Conservation (phyloP, 2,797 vertebrate genomes). For the Poeciliopsis paucimaculata region DNA sequence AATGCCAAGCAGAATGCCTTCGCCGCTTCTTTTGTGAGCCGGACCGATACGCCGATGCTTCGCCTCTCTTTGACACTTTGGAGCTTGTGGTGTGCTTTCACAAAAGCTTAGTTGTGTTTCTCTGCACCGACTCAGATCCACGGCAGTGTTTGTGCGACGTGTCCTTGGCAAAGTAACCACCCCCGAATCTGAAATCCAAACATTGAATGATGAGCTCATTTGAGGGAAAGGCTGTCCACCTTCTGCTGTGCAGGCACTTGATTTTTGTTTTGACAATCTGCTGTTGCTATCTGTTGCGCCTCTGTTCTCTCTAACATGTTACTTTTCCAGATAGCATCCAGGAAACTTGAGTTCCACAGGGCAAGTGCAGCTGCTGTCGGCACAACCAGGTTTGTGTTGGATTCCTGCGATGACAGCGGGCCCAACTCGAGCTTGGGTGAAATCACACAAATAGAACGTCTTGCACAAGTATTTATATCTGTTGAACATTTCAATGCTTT, state of each 20-base stretch:
- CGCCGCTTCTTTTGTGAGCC: neutral
- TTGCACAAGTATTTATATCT: neutral
- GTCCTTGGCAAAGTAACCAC: neutral
- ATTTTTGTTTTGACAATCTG: slow-evolving; percentile 2
- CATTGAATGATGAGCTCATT: neutral
- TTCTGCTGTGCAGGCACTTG: slow-evolving; percentile 9
- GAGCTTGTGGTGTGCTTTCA: neutral
- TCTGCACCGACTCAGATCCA: neutral
- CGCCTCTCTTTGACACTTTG: neutral
- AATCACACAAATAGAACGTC: neutral
- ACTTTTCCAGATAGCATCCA: slow-evolving; percentile 1
- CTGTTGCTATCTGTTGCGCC: neutral
- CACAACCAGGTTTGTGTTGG: neutral
- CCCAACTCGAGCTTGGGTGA: neutral
- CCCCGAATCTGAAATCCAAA: neutral
- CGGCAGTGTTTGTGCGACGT: neutral
- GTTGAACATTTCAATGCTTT: neutral
- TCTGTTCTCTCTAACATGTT: neutral
- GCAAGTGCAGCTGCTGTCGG: neutral
- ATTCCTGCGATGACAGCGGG: neutral
- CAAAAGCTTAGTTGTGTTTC: neutral
- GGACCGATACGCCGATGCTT: neutral
- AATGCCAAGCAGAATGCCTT: neutral
- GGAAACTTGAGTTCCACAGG: neutral
- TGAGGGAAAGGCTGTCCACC: slow-evolving; percentile 2